Evolutionary conservation across 2,888 invertebrate genomes (phyloP), one percentile per base, ranked within the genome.

Genomic region (Lasioglossum marginatum): DNA sequence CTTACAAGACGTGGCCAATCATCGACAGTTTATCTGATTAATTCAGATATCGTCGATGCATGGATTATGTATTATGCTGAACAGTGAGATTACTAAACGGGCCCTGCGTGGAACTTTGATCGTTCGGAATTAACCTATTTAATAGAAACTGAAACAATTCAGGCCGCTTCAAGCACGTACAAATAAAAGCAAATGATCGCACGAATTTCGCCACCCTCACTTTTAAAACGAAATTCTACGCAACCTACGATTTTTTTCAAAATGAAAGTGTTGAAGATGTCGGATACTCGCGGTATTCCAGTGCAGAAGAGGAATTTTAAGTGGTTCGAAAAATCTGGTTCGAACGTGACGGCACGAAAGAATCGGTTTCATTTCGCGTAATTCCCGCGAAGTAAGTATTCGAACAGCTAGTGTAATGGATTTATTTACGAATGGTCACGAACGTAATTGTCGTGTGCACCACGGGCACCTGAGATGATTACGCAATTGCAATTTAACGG

Each of bases 401-500:
- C n/a, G n/a, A 52, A 83, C 40, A 37, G 40, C n/a, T 23, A 37
- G 40, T 16, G 12, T 60, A 76, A 76, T 68, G n/a, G 78, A 86
- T 86, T 86, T 83, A 81, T 87, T 87, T 87, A 79, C 48, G 37
- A 68, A 79, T 68, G 73, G 66, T 81, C 83, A 66, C 60, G 79
- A 43, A 57, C 74, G 88, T 68, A 74, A 77, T 77, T 66, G 79
- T 78, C 83, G 70, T 34, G 81, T 77, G 73, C 63, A 71, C 52
- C 74, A 63, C 79, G 72, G 76, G 68, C 82, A 90, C 82, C 87
- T 89, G 89, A 83, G 82, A 74, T 70, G 76, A 89, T 91, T 86
- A 87, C 82, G 85, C 84, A 92, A 90, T 91, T 88, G 77, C 77
- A 86, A 86, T 87, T 84, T 81, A 88, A 84, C 81, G 52, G 68